Base-by-base conservation (phyloP, 2,888 invertebrate species). In the Labia minor region DNA sequence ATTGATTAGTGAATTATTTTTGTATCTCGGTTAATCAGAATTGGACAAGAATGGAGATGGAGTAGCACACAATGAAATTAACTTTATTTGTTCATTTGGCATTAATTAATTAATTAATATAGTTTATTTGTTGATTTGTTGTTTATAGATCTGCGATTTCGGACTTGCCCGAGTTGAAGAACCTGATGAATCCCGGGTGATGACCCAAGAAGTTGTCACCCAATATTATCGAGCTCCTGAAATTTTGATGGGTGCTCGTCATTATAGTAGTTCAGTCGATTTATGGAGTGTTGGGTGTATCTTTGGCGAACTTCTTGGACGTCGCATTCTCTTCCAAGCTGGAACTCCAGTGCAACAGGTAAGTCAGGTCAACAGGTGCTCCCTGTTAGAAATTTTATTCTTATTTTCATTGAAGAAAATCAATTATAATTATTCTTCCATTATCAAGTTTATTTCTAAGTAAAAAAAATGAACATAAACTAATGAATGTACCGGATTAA, bases 221-320 rank as follows among this genome's bases (percentile, higher is more conserved):
- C 99, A 99, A 82, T 99, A 99, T 82, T 99, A 99, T 81, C 87
- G 99, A 71, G 96, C 98, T 19, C 99, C 99, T 0, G 99, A 99
- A 82, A 94, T 99, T 74, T 83, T 99, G 69, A 98, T 99, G 97
- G 99, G 99, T 26, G 95, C 98, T 26, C 89, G 92, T 74, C 95
- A 97, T 77, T 99, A 99, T 81, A 90, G 93, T 6, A 91, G 92
- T 10, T 94, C 96, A 2, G 95, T 99, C 63, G 99, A 99, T 78
- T 94, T 99, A 66, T 99, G 99, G 99, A 95, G 95, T 62, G 97
- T 99, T 63, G 99, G 99, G 63, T 99, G 99, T 80, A 99, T 99
- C 78, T 98, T 99, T 77, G 98, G 97, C 49, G 99, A 99, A 78
- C 85, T 99, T 69, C 85, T 99, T 64, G 94, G 96, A 68, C 83